phyloP scores from a whole-genome alignment of 1,140 invertebrate genomes.

The Zaprionus inermis region DNA sequence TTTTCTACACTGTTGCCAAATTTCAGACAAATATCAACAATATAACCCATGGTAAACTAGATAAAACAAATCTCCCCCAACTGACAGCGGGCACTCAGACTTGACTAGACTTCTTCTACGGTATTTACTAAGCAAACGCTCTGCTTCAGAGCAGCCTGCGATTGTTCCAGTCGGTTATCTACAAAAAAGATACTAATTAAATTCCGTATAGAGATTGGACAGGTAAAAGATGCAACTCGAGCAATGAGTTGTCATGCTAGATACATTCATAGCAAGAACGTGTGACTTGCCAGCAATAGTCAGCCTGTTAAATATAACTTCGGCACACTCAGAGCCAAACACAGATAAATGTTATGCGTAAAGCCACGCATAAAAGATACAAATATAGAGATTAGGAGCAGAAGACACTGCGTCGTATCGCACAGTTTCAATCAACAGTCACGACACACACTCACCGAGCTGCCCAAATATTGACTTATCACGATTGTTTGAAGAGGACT shows the following conservation, averaged over 20 bases:
- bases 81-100: no score
- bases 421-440: slow-evolving; percentile 14
- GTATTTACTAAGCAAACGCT: no score
- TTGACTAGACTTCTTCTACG: neutral
- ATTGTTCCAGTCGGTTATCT: neutral
- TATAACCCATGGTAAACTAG: neutral
- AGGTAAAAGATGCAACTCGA: neutral
- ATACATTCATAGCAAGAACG: neutral
- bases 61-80: no score
- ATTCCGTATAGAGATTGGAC: neutral
- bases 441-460: neutral
- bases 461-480: slow-evolving; percentile 40
- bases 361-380: slow-evolving; percentile 4
- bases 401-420: slow-evolving; percentile 10
- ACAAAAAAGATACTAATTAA: slow-evolving; percentile 6
- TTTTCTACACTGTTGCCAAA: neutral
- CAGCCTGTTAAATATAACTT: slow-evolving; percentile 4
- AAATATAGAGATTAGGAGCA: neutral
- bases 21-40: neutral
- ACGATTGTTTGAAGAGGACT: slow-evolving; percentile 21
- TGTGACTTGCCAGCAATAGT: neutral
- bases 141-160: neutral
- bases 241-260: neutral
- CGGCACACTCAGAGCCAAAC: neutral
- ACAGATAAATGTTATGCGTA: neutral